Percentiles rank a stretch among this genome's conserved stretches.
Conservation (phyloP, 2,113 vertebrate genomes). For the Pterocles gutturalis region DNA sequence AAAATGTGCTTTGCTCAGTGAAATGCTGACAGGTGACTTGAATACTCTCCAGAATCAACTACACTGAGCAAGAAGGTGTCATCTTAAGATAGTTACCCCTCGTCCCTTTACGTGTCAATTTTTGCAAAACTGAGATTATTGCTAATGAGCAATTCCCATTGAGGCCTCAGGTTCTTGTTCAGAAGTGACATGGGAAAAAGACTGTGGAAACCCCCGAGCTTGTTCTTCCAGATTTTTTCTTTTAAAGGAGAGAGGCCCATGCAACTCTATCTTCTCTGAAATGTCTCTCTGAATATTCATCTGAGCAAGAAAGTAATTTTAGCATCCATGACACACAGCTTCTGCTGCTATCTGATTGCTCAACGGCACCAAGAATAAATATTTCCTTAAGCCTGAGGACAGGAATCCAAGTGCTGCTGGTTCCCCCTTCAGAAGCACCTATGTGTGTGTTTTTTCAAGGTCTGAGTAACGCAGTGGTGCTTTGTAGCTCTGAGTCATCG, state of each 20-base stretch:
- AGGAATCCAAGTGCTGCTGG: conserved; percentile 10
- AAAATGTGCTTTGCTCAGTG: not conserved
- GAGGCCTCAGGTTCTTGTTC: conserved; percentile 32
- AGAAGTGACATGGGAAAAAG: conserved; percentile 67
- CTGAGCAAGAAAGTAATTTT: conserved; percentile 63
- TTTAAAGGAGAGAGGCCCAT: conserved; percentile 40
- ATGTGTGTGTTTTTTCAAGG: not conserved
- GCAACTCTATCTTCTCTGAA: conserved; percentile 58
- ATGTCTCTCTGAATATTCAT: conserved; percentile 43
- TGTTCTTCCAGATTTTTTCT: conserved; percentile 64
- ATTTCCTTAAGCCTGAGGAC: conserved; percentile 33
- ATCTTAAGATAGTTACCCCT: not conserved
- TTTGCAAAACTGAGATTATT: conserved; percentile 45
- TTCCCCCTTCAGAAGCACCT: conserved; percentile 41
- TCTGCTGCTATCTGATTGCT: conserved; percentile 42
- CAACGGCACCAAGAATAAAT: conserved; percentile 35
- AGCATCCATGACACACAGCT: conserved; percentile 58
- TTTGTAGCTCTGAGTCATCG: not conserved
- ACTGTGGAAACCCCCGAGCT: conserved; percentile 73
- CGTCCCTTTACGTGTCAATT: conserved; percentile 6
- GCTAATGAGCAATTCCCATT: not conserved
- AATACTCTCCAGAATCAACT: not conserved
- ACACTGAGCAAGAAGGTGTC: not conserved
- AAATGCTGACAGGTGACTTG: not conserved
- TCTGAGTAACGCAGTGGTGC: not conserved